These are phyloP conservation scores for Agonopterix heracliana DNA, from an alignment of 2,888 invertebrate species.

Conservation along the genomic window DNA sequence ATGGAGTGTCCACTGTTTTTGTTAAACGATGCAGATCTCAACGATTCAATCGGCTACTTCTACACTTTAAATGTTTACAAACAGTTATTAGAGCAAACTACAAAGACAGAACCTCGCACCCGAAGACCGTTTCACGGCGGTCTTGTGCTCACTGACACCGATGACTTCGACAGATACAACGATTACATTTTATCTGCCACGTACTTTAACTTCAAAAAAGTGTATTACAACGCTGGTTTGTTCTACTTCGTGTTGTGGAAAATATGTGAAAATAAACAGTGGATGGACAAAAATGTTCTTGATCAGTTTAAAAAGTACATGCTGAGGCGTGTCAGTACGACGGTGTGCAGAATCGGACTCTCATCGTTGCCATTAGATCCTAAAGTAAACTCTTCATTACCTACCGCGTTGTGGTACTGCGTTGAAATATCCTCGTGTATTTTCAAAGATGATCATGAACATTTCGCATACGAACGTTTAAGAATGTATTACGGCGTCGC, in stretches of 20 bases:
- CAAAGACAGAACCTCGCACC: slow-evolving; percentile 34
- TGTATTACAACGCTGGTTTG: slow-evolving; percentile 33
- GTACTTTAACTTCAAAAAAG: slow-evolving; percentile 34
- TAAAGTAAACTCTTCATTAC: slow-evolving; percentile 21
- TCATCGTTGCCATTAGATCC: slow-evolving; percentile 37
- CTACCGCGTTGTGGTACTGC: slow-evolving; percentile 33
- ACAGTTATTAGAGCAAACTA: slow-evolving; percentile 22
- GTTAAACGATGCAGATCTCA: slow-evolving; percentile 27
- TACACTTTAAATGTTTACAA: slow-evolving; percentile 39
- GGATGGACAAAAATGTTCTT: slow-evolving; percentile 40
- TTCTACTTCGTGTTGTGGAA: slow-evolving; percentile 40
- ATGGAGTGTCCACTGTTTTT: slow-evolving; percentile 38
- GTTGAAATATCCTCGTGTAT: slow-evolving; percentile 16
- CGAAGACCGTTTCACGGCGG: slow-evolving; percentile 33
- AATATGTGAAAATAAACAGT: slow-evolving; percentile 36
- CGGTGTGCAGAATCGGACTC: slow-evolving; percentile 32
- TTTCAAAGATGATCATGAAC: slow-evolving; percentile 28
- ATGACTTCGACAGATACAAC: slow-evolving; percentile 38
- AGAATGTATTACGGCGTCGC: slow-evolving; percentile 26
- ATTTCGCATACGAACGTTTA: slow-evolving; percentile 30
- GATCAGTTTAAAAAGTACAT: slow-evolving; percentile 32
- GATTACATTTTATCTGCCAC: slow-evolving; percentile 39
- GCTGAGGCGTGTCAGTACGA: slow-evolving; percentile 28
- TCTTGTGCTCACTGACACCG: slow-evolving; percentile 29
- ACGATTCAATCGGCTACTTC: slow-evolving; percentile 37